These are phyloP conservation scores for Cygnus atratus DNA, from an alignment of 2,113 vertebrate genomes.

Conservation along the genomic window DNA sequence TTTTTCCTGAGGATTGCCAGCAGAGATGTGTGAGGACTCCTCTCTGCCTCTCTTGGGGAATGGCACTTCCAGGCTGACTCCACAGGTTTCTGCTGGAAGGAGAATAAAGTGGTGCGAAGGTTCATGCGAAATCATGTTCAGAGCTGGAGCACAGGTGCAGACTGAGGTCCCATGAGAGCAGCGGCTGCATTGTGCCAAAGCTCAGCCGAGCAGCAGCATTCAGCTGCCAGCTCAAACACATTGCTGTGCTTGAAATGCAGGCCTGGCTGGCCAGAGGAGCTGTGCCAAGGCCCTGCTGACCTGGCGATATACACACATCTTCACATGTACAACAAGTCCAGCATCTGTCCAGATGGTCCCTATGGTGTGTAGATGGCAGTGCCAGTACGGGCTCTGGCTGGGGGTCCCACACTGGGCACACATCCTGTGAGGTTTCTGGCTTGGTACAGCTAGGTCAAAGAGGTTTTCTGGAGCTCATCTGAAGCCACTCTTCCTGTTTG, in stretches of 20 bases:
- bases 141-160: not conserved
- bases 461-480: not conserved
- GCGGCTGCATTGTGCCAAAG: not conserved
- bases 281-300: accelerated
- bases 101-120: not conserved
- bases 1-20: not conserved
- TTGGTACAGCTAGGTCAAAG: not conserved
- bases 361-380: too few species aligned
- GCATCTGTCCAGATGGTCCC: not conserved
- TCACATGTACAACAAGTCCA: not conserved
- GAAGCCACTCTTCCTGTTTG: not conserved
- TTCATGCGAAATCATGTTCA: not conserved
- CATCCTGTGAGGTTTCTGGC: too few species aligned
- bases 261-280: not conserved
- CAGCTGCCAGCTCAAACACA: not conserved
- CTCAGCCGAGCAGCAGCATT: not conserved
- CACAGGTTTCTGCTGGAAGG: not conserved
- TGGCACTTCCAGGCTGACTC: not conserved
- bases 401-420: accelerated
- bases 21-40: not conserved
- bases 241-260: not conserved
- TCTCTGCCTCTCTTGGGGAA: not conserved
- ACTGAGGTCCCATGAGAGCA: not conserved
- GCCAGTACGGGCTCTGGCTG: too few species aligned
- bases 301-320: not conserved